phyloP scores from a whole-genome alignment of 2,113 vertebrate species.

The Phylloscopus trochiloides region DNA sequence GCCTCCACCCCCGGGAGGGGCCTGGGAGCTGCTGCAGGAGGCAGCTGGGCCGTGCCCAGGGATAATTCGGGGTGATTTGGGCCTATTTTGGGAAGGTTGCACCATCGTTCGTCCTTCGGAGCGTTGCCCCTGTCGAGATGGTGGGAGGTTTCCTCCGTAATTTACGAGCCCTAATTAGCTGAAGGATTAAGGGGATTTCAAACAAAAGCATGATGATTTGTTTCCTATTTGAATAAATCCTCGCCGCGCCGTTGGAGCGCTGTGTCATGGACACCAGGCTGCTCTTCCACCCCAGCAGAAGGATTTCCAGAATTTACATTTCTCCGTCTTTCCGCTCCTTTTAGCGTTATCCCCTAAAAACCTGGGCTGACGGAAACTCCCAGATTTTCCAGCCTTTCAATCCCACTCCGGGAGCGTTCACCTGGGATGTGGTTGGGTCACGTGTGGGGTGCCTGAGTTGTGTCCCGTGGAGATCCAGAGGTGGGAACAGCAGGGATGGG shows the following conservation, averaged over 20 bases:
- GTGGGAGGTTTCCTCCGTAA: background rate
- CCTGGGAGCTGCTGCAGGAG: background rate
- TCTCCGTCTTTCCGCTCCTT: background rate
- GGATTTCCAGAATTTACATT: background rate
- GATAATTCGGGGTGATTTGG: fast-evolving
- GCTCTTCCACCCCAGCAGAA: background rate
- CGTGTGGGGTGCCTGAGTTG: background rate
- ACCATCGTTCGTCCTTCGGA: fast-evolving
- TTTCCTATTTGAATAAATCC: background rate
- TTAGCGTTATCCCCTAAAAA: background rate
- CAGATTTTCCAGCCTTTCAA: background rate
- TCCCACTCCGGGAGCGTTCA: background rate
- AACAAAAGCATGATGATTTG: background rate
- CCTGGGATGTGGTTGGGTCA: background rate
- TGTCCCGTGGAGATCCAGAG: background rate
- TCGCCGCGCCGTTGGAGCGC: background rate
- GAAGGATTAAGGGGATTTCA: background rate
- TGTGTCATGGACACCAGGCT: background rate
- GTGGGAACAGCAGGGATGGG: background rate
- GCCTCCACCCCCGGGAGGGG: background rate
- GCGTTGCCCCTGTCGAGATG: fast-evolving
- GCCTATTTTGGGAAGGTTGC: background rate
- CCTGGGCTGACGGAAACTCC: background rate
- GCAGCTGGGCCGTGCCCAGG: background rate
- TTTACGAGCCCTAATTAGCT: background rate